Percentiles rank a stretch among this genome's conserved stretches.
phyloP scores from a whole-genome alignment of 2,888 invertebrate genomes.

The Andrena bicolor region DNA sequence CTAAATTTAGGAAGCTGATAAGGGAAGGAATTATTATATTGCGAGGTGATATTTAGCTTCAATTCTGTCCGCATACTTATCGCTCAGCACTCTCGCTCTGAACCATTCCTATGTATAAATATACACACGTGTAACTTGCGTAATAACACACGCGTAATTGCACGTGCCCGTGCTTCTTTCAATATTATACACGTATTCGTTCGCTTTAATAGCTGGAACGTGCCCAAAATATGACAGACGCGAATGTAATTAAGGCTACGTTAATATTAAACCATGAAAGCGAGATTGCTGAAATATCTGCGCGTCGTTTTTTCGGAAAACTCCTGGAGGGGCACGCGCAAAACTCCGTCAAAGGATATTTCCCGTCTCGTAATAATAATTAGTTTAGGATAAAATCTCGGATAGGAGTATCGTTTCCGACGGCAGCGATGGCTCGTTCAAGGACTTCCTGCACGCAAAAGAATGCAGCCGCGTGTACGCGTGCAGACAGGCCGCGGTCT shows the following conservation, averaged over 20 bases:
- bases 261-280: constrained; percentile 21
- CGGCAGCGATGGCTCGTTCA: neutral
- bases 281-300: neutral
- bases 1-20: neutral
- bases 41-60: neutral
- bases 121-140: constrained; percentile 25
- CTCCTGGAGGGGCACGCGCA: neutral
- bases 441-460: neutral
- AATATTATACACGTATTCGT: constrained; percentile 18
- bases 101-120: neutral
- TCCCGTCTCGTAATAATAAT: neutral
- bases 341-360: neutral
- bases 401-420: neutral
- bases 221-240: constrained; percentile 26
- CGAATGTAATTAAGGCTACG: neutral
- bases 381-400: neutral
- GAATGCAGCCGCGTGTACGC: neutral
- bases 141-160: constrained; percentile 13
- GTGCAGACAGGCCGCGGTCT: neutral
- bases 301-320: neutral
- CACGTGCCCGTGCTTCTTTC: constrained; percentile 1
- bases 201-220: constrained; percentile 1
- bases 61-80: neutral
- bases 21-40: neutral
- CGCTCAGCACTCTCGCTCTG: neutral